Evolutionary conservation across 1,140 invertebrate genomes (phyloP).

Genomic region (Potamilus streckersoni): DNA sequence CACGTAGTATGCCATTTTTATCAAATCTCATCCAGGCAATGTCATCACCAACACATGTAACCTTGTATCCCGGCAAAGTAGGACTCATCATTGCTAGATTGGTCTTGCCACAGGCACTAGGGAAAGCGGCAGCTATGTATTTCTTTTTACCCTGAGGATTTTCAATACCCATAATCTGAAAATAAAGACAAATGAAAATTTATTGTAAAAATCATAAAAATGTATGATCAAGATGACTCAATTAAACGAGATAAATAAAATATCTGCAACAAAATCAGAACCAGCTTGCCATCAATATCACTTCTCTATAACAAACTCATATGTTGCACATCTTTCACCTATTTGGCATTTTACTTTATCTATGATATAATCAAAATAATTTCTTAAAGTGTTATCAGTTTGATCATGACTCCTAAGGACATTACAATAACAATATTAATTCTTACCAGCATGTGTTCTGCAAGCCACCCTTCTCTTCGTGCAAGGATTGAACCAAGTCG

Average conservation of each 20-base stretch:
- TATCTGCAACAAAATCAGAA: not conserved
- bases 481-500: conserved; percentile 96
- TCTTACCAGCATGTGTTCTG: conserved; percentile 96
- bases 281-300: not conserved
- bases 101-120: conserved; percentile 98
- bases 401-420: not conserved
- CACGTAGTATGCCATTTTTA: conserved; percentile 86
- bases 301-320: not conserved
- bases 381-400: not conserved
- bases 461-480: conserved; percentile 95
- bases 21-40: conserved; percentile 92
- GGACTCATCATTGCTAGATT: conserved; percentile 99
- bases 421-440: not conserved
- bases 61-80: conserved; percentile 91
- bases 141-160: conserved; percentile 88
- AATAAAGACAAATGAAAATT: conserved; percentile 8
- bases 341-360: not conserved
- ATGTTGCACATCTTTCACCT: not conserved
- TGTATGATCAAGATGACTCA: not conserved
- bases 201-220: not conserved
- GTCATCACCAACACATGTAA: conserved; percentile 71
- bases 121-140: conserved; percentile 98
- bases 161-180: conserved; percentile 90
- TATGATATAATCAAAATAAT: not conserved
- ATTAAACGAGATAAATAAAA: not conserved